Evolutionary conservation across 2,113 vertebrate species (phyloP).

Genomic region (Bostrychus sinensis): DNA sequence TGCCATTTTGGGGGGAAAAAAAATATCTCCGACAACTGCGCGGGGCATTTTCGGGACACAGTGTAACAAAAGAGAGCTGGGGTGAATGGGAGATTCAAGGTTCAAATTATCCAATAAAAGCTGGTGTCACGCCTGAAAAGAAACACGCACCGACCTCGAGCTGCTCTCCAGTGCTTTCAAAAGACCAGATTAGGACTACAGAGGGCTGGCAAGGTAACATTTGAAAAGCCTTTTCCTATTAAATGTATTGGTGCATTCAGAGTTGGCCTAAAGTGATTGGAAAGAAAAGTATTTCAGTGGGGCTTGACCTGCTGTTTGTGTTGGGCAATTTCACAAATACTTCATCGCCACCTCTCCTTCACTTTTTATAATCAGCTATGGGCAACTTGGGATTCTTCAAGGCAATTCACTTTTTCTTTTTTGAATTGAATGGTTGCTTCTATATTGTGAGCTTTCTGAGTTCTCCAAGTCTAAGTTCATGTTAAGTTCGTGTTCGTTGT

Average conservation of each 20-base stretch:
- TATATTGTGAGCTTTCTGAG: too few species aligned
- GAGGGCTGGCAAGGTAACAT: not conserved
- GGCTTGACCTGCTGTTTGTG: conserved; percentile 2
- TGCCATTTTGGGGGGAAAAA: conserved; percentile 22
- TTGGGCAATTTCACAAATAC: not conserved
- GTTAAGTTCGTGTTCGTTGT: too few species aligned
- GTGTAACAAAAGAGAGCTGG: conserved; percentile 7
- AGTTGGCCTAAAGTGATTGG: not conserved
- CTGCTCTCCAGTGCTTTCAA: conserved; percentile 6
- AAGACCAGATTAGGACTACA: not conserved
- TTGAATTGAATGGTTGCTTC: not conserved
- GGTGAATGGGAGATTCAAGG: conserved; percentile 17
- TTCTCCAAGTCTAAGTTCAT: too few species aligned
- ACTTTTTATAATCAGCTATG: not conserved
- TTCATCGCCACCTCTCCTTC: not conserved
- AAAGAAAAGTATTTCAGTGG: not conserved
- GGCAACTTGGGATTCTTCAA: not conserved
- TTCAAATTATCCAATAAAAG: conserved; percentile 40
- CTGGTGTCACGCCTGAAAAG: conserved; percentile 19
- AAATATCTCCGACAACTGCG: not conserved
- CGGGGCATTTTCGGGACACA: conserved; percentile 9
- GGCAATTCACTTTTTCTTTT: not conserved
- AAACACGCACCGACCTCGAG: not conserved
- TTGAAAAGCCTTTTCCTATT: not conserved
- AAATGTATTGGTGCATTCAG: not conserved